Evolutionary conservation across 2,113 vertebrate species (phyloP), one percentile per base, ranked within the genome.

Genomic region (Tragelaphus imberbis): DNA sequence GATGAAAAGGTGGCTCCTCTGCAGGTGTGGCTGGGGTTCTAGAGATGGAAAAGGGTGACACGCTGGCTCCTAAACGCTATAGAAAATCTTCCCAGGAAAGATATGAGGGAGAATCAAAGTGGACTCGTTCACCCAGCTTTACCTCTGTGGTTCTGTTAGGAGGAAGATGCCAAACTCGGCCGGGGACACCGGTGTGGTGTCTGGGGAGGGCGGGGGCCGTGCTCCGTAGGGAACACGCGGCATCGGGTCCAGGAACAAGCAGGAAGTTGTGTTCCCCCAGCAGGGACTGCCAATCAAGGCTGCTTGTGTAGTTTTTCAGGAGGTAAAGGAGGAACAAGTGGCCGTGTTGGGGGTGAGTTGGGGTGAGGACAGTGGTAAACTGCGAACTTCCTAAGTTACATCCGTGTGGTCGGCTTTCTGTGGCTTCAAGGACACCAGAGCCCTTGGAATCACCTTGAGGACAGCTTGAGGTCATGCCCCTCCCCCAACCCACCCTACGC

Each of bases 321-420:
- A 82, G 28, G 23, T 23, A 6, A 23, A 28, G 17, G 30, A 68
- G 63, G 58, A 30, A 75, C 27, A 53, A 1, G 11, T 8, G n/a
- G 27, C 25, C 33, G 15, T 3, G 0, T 6, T 6, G 14, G 6
- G 21, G 8, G 9, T 0, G 5, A 28, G 3, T 8, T 5, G 25
- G 5, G 28, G 5, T 71, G 1, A 14, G 33, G n/a, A 23, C n/a
- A 53, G n/a, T 25, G 17, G 51, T 82, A 23, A n/a, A 53, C 6
- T 23, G n/a, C 21, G 2, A 21, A 8, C 2, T 30, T 53, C 79
- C 33, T 27, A 12, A 63, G 61, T 16, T 3, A 3, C 25, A 19
- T 40, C 75, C 53, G 3, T 17, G 2, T 3, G 3, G 28, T 44
- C 28, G 47, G 21, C 82, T 58, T 56, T 33, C 84, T 8, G 8